Evolutionary conservation across 2,888 invertebrate genomes (phyloP).

Genomic region (Penaeus monodon): DNA sequence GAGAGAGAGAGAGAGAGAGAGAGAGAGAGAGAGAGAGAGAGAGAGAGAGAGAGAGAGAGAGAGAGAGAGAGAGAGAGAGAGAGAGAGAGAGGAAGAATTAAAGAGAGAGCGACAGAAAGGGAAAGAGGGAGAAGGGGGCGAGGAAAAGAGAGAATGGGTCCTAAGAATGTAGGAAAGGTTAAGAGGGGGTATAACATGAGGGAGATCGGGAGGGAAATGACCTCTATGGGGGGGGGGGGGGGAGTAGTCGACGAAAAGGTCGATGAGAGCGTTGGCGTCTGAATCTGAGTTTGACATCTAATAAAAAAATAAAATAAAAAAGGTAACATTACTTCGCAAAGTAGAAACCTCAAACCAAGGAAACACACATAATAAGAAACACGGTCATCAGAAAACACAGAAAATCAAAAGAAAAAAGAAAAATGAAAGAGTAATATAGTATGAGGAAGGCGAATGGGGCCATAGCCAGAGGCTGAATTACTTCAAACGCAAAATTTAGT

Average conservation of each 20-base stretch:
- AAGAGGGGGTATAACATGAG: not conserved
- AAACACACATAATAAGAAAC: too few species aligned
- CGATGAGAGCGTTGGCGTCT: not conserved
- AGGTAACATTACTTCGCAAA: too few species aligned
- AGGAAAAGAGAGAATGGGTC: not conserved
- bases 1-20: not conserved
- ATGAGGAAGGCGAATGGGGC: too few species aligned
- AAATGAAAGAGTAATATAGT: too few species aligned
- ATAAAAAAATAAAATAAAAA: too few species aligned
- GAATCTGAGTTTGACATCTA: too few species aligned
- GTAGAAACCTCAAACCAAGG: too few species aligned
- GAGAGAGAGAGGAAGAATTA: too few species aligned
- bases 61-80: not conserved
- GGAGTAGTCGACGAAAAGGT: not conserved
- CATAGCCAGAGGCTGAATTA: too few species aligned
- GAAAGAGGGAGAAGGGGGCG: not conserved
- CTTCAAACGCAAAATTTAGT: too few species aligned
- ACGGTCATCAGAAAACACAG: too few species aligned
- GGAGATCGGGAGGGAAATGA: conserved; percentile 2
- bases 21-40: not conserved
- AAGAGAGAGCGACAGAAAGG: conserved; percentile 13
- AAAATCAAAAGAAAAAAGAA: too few species aligned
- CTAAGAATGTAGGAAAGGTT: not conserved
- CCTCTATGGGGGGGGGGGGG: not conserved
- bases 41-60: not conserved